phyloP scores from a whole-genome alignment of 1,140 invertebrate species.

The Drosophila eugracilis region DNA sequence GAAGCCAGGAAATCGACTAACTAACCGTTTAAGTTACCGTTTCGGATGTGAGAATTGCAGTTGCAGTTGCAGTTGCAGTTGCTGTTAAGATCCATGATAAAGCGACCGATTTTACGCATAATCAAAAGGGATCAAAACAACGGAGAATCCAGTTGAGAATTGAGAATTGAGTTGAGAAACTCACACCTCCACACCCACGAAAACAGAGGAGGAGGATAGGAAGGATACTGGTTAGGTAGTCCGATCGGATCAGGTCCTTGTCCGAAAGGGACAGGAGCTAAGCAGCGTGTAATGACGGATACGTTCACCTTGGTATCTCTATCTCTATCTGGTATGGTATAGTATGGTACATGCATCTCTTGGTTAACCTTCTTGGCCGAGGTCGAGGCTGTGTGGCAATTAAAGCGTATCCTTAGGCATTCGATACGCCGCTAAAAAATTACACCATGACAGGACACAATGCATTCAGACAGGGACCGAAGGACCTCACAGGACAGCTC shows the following conservation, averaged over 20 bases:
- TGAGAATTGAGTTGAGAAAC: background rate
- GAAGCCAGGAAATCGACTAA: slow-evolving; percentile 53
- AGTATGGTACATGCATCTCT: background rate
- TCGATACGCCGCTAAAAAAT: slow-evolving; percentile 78
- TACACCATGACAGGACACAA: slow-evolving; percentile 68
- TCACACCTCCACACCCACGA: background rate
- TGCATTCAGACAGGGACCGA: slow-evolving; percentile 2
- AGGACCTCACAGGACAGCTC: slow-evolving; percentile 70
- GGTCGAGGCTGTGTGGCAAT: slow-evolving; percentile 61
- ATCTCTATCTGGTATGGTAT: background rate
- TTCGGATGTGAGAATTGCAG: slow-evolving; percentile 50
- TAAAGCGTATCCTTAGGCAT: slow-evolving; percentile 79
- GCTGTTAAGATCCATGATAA: slow-evolving; percentile 76
- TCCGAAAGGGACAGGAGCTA: slow-evolving; percentile 61
- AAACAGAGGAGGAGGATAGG: background rate
- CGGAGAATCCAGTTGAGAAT: too few relatives aligned
- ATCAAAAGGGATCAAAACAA: slow-evolving; percentile 79
- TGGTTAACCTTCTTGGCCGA: slow-evolving; percentile 49
- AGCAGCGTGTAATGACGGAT: slow-evolving; percentile 74
- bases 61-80: slow-evolving; percentile 63
- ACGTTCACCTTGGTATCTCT: background rate
- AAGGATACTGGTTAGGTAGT: background rate
- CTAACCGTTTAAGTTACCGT: slow-evolving; percentile 42
- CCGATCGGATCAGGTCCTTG: background rate
- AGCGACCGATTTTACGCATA: slow-evolving; percentile 79